A percentile compares a stretch with the other conserved stretches of the same genome.
phyloP scores from a whole-genome alignment of 2,797 vertebrate genomes.

The Delichon dasypus region DNA sequence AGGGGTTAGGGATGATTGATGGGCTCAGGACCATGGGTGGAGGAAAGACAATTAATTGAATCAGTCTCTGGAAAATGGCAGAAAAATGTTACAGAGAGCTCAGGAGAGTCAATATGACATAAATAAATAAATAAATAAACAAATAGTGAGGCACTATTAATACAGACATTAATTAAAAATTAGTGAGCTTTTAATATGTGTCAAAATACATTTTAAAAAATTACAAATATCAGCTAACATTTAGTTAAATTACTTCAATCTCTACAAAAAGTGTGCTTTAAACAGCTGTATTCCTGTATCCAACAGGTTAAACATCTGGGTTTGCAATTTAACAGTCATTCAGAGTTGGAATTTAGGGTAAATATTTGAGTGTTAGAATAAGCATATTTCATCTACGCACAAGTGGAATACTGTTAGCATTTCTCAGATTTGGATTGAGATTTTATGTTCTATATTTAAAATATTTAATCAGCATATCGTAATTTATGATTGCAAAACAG shows the following conservation, averaged over 20 bases:
- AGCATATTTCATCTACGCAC: constrained; percentile 52
- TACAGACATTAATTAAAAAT: background rate
- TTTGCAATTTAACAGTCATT: constrained; percentile 34
- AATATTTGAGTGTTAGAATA: constrained; percentile 72
- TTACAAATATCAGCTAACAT: background rate
- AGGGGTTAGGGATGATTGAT: background rate
- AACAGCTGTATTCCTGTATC: background rate
- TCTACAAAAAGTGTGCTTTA: background rate
- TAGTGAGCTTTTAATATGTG: background rate
- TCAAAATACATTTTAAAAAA: background rate
- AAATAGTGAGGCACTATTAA: background rate
- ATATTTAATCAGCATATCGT: constrained; percentile 53
- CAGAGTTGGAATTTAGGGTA: constrained; percentile 54
- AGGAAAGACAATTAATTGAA: background rate
- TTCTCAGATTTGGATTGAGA: constrained; percentile 58
- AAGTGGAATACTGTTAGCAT: constrained; percentile 68
- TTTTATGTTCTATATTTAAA: constrained; percentile 67
- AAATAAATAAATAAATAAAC: background rate
- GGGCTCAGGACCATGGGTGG: background rate
- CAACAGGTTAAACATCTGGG: background rate
- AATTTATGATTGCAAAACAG: constrained; percentile 56
- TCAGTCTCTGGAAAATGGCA: background rate
- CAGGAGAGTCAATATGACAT: background rate
- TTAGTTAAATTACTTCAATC: background rate
- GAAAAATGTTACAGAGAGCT: background rate